Conservation (phyloP, 2,888 invertebrate species). For the Homarus gammarus region DNA sequence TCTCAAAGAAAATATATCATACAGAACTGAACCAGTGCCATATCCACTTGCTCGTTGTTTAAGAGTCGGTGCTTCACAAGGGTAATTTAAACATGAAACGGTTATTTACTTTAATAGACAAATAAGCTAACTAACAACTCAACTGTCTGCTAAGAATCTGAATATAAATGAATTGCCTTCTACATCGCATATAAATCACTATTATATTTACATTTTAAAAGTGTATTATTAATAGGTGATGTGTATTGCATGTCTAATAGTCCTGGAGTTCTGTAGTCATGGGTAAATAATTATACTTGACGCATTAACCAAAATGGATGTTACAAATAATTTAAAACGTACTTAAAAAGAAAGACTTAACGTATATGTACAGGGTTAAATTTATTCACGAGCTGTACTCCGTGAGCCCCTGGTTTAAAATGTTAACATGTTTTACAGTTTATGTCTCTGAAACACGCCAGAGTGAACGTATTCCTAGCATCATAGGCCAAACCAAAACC, state of each 20-base stretch:
- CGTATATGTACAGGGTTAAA: too few species aligned
- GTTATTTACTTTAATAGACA: background rate
- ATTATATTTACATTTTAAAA: background rate
- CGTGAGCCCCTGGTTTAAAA: too few species aligned
- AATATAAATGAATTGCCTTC: background rate
- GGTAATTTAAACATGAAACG: background rate
- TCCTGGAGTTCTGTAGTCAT: too few species aligned
- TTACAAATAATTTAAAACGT: constrained; percentile 1
- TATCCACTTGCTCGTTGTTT: background rate
- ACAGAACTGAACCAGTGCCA: background rate
- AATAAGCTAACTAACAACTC: background rate
- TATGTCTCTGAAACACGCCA: too few species aligned
- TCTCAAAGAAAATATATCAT: background rate
- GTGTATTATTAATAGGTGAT: background rate
- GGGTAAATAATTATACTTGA: background rate
- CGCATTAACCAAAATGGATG: constrained; percentile 4
- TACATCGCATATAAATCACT: background rate
- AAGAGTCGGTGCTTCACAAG: background rate
- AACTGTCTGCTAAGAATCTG: background rate
- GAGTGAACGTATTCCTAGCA: too few species aligned
- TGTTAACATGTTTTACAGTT: too few species aligned
- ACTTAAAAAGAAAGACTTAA: constrained; percentile 14
- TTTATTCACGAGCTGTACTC: too few species aligned
- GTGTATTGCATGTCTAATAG: too few species aligned
- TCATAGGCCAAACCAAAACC: too few species aligned